Evolutionary conservation across 92 coral and sea anemone genomes (phyloP).

Genomic region (Epizoanthus scotinus): DNA sequence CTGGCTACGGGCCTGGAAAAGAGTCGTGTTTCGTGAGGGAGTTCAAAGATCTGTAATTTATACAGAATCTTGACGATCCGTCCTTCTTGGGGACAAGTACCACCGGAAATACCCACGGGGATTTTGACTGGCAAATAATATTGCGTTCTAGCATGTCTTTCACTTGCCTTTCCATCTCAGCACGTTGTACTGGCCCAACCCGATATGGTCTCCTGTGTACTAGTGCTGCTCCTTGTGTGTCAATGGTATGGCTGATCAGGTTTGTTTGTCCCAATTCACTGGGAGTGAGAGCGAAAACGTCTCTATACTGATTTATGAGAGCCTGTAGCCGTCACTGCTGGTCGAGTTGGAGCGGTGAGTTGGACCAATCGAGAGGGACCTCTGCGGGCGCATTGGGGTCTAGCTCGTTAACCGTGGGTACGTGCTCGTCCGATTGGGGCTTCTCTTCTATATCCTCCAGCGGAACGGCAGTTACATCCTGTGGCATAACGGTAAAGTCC

Average conservation of each 20-base stretch:
- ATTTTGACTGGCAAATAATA: neutral
- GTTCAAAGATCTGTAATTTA: constrained; percentile 5
- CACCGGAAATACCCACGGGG: neutral
- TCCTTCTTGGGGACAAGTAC: constrained; percentile 6
- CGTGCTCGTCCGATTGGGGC: too few species aligned
- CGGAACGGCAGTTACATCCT: neutral
- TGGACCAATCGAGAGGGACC: too few species aligned
- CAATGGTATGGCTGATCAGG: constrained; percentile 8
- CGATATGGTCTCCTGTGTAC: neutral
- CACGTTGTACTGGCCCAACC: neutral
- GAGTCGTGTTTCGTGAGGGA: neutral
- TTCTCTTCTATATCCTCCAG: too few species aligned
- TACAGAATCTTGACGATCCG: neutral
- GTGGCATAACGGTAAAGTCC: neutral
- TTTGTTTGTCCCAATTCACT: neutral
- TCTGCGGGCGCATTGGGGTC: too few species aligned
- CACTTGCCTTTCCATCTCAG: constrained; percentile 8
- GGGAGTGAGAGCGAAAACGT: neutral
- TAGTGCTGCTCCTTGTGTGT: neutral
- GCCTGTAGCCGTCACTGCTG: neutral
- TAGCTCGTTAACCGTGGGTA: too few species aligned
- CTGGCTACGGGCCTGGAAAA: too few species aligned
- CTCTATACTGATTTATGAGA: neutral
- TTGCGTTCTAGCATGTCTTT: constrained; percentile 3
- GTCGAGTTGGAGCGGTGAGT: too few species aligned